Base-by-base conservation (phyloP, 2,797 vertebrate species). In the Brachyrhaphis roseni region DNA sequence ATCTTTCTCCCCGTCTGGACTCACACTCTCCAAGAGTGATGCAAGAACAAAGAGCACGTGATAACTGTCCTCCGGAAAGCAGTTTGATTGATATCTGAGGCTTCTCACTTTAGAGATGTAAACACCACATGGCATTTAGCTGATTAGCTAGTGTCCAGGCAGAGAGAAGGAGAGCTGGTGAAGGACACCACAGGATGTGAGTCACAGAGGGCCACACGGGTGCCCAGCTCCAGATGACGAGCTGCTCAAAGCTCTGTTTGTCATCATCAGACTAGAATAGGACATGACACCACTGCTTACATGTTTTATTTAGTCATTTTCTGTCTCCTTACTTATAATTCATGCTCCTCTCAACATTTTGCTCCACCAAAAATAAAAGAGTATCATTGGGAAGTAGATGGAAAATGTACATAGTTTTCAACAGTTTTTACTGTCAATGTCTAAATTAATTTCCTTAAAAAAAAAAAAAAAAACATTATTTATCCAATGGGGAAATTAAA, bases 31-130 rank as follows among this genome's bases (percentile, higher is more conserved):
- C 10, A n/a, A 84, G 82, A 83, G 80, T 71, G 85, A 82, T 75
- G 76, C 79, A 75, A 78, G 82, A 55, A 62, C 46, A 13, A 31
- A 10, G 39, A 62, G 64, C 59, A 26, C 53, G 39, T 77, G 82
- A 76, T 79, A 70, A 78, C 87, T 80, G 79, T 91, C 89, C 79
- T 82, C 53, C 41, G 1, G 46, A 71, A 72, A 16, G 7, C 79
- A 3, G 10, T 76, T 43, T 90, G 86, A 93, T 87, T 87, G 84
- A 92, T 91, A 89, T 89, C 80, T 80, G n/a, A 76, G 78, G 81
- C 83, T 62, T 72, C 81, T 86, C 80, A 83, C 53, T 87, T 86
- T 72, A 53, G 81, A 85, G 86, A 88, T 77, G 70, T 72, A 80
- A 82, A 76, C 74, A 6, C 46, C 68, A 34, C 45, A 47, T 85